Evolutionary conservation across 2,797 vertebrate species (phyloP).

Genomic region (Arremon aurantiirostris): DNA sequence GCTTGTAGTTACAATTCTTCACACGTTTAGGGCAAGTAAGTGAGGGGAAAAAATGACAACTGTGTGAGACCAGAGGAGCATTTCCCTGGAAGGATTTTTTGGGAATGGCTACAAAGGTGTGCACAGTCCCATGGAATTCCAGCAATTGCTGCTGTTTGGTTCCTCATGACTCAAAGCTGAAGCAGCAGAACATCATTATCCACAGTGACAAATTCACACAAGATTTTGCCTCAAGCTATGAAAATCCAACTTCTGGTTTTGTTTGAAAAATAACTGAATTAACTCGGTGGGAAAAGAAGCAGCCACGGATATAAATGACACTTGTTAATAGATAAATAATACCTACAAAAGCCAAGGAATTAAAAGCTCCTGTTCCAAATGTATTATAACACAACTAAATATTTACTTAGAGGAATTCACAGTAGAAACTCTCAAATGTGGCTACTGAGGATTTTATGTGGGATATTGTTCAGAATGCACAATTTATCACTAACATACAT

Average conservation of each 20-base stretch:
- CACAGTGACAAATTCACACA: not conserved
- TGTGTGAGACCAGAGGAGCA: not conserved
- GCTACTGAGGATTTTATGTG: not conserved
- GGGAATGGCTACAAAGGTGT: not conserved
- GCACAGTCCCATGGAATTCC: not conserved
- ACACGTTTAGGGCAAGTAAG: not conserved
- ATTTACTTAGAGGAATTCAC: not conserved
- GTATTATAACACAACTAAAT: not conserved
- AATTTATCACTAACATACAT: not conserved
- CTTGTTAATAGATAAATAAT: not conserved
- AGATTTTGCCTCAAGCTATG: not conserved
- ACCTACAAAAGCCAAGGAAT: not conserved
- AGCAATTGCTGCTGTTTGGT: not conserved
- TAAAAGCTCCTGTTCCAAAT: not conserved
- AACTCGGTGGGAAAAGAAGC: not conserved
- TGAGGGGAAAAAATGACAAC: not conserved
- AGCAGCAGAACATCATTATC: not conserved
- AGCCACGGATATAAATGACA: not conserved
- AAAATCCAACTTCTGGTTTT: not conserved
- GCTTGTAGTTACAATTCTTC: not conserved
- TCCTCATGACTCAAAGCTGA: not conserved
- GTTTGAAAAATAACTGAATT: not conserved
- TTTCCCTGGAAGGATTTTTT: not conserved
- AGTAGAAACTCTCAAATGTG: not conserved
- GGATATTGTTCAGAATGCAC: not conserved